phyloP scores from a whole-genome alignment of 2,113 vertebrate species.

The Corythaixoides concolor region DNA sequence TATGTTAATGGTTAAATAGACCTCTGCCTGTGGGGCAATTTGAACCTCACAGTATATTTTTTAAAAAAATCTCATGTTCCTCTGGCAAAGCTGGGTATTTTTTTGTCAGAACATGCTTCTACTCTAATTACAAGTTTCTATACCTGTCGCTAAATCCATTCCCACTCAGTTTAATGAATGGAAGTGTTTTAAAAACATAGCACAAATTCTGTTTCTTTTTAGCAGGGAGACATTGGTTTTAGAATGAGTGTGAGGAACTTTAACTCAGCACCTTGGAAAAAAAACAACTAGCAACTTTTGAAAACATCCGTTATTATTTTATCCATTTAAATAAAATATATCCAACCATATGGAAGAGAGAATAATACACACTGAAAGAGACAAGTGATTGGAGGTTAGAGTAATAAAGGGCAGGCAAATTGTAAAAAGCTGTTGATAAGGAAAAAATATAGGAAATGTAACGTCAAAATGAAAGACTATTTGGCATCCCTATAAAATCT shows the following conservation, averaged over 20 bases:
- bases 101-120: not conserved
- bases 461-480: slow-evolving; percentile 16
- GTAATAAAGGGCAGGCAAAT: not conserved
- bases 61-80: not conserved
- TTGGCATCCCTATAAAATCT: not conserved
- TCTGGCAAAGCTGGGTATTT: not conserved
- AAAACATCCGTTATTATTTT: not conserved
- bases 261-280: not conserved
- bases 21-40: not conserved
- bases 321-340: not conserved
- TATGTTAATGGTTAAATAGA: not conserved
- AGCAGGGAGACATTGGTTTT: not conserved
- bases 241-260: not conserved
- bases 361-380: not conserved
- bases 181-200: not conserved
- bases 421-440: not conserved
- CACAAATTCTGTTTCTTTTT: not conserved
- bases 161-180: not conserved
- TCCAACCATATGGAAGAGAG: not conserved
- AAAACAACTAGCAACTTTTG: not conserved
- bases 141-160: not conserved
- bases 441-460: not conserved
- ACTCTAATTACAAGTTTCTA: not conserved
- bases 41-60: not conserved
- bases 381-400: accelerated